Conservation (phyloP, 2,797 vertebrate species). For the Lophius americanus region DNA sequence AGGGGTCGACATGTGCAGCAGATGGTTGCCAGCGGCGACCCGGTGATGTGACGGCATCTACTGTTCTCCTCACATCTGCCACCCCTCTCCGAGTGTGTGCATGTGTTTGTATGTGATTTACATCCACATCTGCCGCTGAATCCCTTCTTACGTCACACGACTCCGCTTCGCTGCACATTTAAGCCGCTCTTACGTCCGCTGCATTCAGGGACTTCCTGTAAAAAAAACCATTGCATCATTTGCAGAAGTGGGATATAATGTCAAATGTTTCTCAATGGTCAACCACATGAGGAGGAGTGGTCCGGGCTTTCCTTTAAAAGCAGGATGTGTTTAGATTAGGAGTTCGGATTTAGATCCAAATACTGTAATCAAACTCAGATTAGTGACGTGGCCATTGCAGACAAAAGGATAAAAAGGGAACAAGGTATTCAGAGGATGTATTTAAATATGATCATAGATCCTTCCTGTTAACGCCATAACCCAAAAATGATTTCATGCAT, state of each 20-base stretch:
- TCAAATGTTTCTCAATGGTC: background rate
- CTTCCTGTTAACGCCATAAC: too few species aligned
- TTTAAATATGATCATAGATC: too few species aligned
- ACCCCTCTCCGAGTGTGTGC: conserved; percentile 10
- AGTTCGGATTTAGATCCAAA: background rate
- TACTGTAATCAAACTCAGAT: background rate
- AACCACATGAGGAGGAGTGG: too few species aligned
- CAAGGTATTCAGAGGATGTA: background rate
- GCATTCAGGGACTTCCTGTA: conserved; percentile 19
- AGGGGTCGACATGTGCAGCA: conserved; percentile 36
- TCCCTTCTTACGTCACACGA: conserved; percentile 21
- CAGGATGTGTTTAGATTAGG: background rate
- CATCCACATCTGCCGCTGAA: conserved; percentile 56
- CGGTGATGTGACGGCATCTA: conserved; percentile 29
- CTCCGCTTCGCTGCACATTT: conserved; percentile 20
- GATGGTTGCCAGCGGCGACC: conserved; percentile 58
- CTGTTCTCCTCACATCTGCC: conserved; percentile 51
- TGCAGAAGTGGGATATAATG: conserved; percentile 4
- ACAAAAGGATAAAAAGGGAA: background rate
- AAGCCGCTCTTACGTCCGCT: conserved; percentile 4
- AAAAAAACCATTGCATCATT: background rate
- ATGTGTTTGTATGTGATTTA: conserved; percentile 44
- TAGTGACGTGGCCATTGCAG: background rate
- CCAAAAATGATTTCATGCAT: too few species aligned
- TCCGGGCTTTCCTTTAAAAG: too few species aligned